Evolutionary conservation across 2,888 invertebrate genomes (phyloP).

Genomic region (Megamerina dolium): DNA sequence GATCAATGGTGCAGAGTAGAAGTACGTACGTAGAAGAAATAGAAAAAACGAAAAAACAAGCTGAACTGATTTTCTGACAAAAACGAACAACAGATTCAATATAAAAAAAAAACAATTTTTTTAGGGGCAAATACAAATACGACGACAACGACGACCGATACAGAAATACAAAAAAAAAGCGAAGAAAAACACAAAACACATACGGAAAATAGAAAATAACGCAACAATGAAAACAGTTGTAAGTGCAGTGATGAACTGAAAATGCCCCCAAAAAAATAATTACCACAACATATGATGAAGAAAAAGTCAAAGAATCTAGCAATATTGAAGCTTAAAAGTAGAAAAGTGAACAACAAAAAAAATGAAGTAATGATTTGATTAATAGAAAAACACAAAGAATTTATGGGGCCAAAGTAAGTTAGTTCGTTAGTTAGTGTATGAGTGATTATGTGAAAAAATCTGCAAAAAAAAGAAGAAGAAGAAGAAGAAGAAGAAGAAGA

Average conservation of each 20-base stretch:
- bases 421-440: not conserved
- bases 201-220: not conserved
- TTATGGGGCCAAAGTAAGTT: not conserved
- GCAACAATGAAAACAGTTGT: constrained; percentile 7
- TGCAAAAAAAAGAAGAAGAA: not conserved
- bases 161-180: constrained; percentile 6
- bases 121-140: not conserved
- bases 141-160: constrained; percentile 1
- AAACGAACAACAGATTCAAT: not conserved
- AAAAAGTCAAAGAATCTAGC: constrained; percentile 7
- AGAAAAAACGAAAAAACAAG: constrained; percentile 9
- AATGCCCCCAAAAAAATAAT: too few species aligned
- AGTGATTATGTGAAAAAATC: not conserved
- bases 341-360: constrained; percentile 15
- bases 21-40: too few species aligned
- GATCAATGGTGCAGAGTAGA: too few species aligned
- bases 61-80: constrained; percentile 4
- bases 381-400: not conserved
- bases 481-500: not conserved
- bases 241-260: constrained; percentile 12
- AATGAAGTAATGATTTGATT: constrained; percentile 9
- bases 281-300: too few species aligned
- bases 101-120: not conserved
- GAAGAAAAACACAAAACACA: not conserved
- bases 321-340: constrained; percentile 4